These are phyloP conservation scores for Hoplodrina blanda DNA, from an alignment of 2,888 invertebrate genomes.

Conservation along the genomic window DNA sequence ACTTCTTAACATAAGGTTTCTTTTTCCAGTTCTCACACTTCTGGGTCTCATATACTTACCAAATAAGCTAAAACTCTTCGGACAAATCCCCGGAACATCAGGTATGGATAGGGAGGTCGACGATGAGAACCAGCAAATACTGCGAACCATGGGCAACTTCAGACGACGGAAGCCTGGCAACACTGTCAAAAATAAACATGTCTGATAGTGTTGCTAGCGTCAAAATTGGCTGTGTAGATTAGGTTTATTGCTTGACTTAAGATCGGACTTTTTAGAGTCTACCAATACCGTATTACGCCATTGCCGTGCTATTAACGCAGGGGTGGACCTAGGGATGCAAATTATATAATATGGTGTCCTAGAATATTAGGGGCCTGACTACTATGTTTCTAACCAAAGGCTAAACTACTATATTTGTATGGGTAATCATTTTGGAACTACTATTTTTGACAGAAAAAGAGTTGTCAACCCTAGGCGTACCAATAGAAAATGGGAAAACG, in stretches of 20 bases:
- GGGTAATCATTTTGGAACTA: no score
- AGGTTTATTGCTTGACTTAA: slow-evolving; percentile 6
- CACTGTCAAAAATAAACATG: slow-evolving; percentile 82
- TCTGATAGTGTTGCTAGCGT: slow-evolving; percentile 73
- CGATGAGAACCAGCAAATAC: slow-evolving; percentile 93
- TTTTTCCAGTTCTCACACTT: slow-evolving; percentile 92
- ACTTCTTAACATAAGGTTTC: background rate
- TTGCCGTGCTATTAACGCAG: no score
- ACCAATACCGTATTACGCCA: no score
- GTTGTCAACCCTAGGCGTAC: no score
- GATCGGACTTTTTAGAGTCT: no score
- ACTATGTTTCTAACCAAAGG: no score
- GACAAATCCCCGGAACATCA: slow-evolving; percentile 87
- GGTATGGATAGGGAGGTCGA: slow-evolving; percentile 90
- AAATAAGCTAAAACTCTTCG: slow-evolving; percentile 92
- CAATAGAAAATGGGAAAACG: no score
- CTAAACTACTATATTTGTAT: no score
- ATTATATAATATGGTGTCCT: no score
- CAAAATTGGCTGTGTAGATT: slow-evolving; percentile 32
- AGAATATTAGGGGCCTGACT: no score
- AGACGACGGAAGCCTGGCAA: slow-evolving; percentile 89
- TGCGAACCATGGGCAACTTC: slow-evolving; percentile 92
- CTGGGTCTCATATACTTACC: slow-evolving; percentile 93
- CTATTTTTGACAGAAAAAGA: no score
- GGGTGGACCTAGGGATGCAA: no score